phyloP scores from a whole-genome alignment of 2,888 invertebrate species.

The Habroteleia sp. region DNA sequence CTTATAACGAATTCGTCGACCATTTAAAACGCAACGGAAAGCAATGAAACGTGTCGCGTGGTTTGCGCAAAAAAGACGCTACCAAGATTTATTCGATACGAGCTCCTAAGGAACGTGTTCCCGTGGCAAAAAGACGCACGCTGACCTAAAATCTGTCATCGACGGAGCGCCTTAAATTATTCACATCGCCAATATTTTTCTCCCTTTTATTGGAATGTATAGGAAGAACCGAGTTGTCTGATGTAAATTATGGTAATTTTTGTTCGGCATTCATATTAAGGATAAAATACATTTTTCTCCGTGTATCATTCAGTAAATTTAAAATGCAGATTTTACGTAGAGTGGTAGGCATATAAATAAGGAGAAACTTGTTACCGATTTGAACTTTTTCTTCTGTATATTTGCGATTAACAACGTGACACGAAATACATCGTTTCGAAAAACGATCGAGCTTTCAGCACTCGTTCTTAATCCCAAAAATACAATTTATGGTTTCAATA shows the following conservation, averaged over 20 bases:
- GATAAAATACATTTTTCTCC: slow-evolving; percentile 55
- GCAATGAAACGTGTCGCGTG: slow-evolving; percentile 5
- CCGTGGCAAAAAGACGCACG: slow-evolving; percentile 8
- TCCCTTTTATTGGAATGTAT: slow-evolving; percentile 47
- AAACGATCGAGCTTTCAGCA: slow-evolving; percentile 14
- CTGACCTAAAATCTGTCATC: slow-evolving; percentile 43
- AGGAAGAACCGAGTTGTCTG: slow-evolving; percentile 34
- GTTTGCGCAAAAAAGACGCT: background rate
- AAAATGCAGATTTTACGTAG: slow-evolving; percentile 53
- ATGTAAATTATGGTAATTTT: slow-evolving; percentile 57
- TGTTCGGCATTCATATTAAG: slow-evolving; percentile 45
- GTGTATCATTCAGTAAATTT: slow-evolving; percentile 53
- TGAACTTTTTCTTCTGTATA: slow-evolving; percentile 40
- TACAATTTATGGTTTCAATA: background rate
- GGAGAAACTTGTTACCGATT: slow-evolving; percentile 58
- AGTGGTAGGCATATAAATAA: slow-evolving; percentile 51
- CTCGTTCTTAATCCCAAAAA: slow-evolving; percentile 9
- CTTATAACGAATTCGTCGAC: background rate
- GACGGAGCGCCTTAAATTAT: slow-evolving; percentile 36
- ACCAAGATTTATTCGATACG: slow-evolving; percentile 14
- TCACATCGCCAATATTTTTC: slow-evolving; percentile 31
- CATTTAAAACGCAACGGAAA: slow-evolving; percentile 1
- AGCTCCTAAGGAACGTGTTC: slow-evolving; percentile 6
- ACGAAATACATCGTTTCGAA: slow-evolving; percentile 1
- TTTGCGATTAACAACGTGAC: slow-evolving; percentile 32